Percentiles rank a stretch among this genome's conserved stretches.
Evolutionary conservation across 2,113 vertebrate species (phyloP).

Genomic region (Coracopsis vasa): DNA sequence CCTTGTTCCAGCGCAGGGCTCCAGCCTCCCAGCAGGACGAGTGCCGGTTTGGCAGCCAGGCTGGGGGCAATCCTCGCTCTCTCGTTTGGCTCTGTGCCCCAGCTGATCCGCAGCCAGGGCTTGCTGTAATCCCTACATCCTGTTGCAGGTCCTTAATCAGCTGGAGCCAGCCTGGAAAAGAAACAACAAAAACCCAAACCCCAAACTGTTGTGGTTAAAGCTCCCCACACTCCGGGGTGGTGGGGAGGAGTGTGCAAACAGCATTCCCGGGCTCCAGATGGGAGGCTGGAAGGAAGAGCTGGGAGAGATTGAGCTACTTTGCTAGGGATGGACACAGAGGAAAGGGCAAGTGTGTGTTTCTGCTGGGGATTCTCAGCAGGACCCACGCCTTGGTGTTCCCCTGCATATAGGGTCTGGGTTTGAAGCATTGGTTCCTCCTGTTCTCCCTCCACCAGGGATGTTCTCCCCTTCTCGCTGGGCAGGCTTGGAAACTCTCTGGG

Average conservation of each 20-base stretch:
- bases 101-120: conserved; percentile 74
- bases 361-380: neutral
- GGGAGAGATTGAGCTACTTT: neutral
- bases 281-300: neutral
- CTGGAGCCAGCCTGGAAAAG: conserved; percentile 64
- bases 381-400: neutral
- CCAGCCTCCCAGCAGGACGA: conserved; percentile 24
- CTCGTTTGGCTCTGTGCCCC: conserved; percentile 70
- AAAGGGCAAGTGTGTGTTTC: neutral
- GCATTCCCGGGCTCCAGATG: neutral
- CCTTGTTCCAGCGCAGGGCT: neutral
- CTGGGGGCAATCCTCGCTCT: conserved; percentile 52
- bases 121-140: conserved; percentile 79
- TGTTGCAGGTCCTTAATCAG: conserved; percentile 82
- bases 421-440: neutral
- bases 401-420: neutral
- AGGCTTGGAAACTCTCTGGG: conserved; percentile 19
- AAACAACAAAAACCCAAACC: neutral
- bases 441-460: neutral
- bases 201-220: neutral
- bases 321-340: neutral
- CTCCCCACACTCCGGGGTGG: neutral
- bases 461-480: neutral
- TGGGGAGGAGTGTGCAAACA: conserved; percentile 34
- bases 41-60: conserved; percentile 53